Evolutionary conservation across 1,140 invertebrate genomes (phyloP).

Genomic region (Tetraneura akinire): DNA sequence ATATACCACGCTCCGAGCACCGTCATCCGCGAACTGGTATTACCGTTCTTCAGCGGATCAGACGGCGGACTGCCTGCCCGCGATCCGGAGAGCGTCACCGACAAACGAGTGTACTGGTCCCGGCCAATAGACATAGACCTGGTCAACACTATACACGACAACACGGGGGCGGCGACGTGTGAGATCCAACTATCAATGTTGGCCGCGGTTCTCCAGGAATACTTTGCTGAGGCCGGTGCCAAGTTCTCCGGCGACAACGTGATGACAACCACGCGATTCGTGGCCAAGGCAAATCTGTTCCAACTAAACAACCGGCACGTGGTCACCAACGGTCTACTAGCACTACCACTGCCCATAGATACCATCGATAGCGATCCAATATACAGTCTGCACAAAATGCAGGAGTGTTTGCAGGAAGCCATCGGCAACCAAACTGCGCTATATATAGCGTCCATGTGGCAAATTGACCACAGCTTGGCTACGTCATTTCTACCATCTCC

Average conservation of each 20-base stretch:
- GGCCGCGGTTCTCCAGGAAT: slow-evolving; percentile 67
- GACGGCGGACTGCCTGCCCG: slow-evolving; percentile 69
- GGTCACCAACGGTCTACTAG: slow-evolving; percentile 61
- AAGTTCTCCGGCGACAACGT: slow-evolving; percentile 58
- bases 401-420: slow-evolving; percentile 52
- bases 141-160: slow-evolving; percentile 63
- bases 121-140: slow-evolving; percentile 65
- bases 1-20: slow-evolving; percentile 64
- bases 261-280: slow-evolving; percentile 64
- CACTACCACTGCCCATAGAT: slow-evolving; percentile 64
- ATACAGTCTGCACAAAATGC: slow-evolving; percentile 55
- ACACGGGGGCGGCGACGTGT: slow-evolving; percentile 67
- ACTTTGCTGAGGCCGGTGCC: slow-evolving; percentile 64
- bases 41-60: slow-evolving; percentile 57
- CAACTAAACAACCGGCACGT: slow-evolving; percentile 40
- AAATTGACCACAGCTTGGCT: slow-evolving; percentile 68
- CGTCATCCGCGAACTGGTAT: slow-evolving; percentile 62
- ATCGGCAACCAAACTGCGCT: slow-evolving; percentile 65
- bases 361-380: slow-evolving; percentile 59
- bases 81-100: slow-evolving; percentile 59
- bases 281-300: slow-evolving; percentile 62
- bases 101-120: slow-evolving; percentile 78
- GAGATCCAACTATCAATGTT: slow-evolving; percentile 69
- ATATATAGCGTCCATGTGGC: slow-evolving; percentile 69
- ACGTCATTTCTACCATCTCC: slow-evolving; percentile 70